Evolutionary conservation across 2,797 vertebrate genomes (phyloP), one percentile per base, ranked within the genome.

Genomic region (Takifugu ocellatus): DNA sequence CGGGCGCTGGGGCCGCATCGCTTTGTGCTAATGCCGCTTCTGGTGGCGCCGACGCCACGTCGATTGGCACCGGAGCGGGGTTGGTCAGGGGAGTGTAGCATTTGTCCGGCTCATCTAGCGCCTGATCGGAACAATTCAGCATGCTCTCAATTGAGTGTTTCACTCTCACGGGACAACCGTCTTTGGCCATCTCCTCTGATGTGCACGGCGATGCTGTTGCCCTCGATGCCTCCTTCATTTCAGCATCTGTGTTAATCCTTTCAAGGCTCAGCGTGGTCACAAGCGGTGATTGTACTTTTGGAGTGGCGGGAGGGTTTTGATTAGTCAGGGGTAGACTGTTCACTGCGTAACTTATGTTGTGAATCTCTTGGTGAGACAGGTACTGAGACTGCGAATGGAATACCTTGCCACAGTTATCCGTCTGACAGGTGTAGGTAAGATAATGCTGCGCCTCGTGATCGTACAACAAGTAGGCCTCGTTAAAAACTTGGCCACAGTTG

Each of bases 381-480:
- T 98, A 91, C 54, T 98, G 93, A 9, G 84, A 90, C 75, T 98
- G 94, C 43, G 94, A 94, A 75, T 94, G 94, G 75, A 97, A 99
- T 54, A 97, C 91, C 83, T 95, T 98, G 24, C 94, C 94, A 70
- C 97, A 99, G 78, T 91, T 92, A 6, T 90, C 86, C 25, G 90
- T 90, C 86, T 90, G 95, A 89, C 97, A 99, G 49, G 95, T 96
- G 42, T 94, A 99, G 0, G 95, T 98, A 51, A 98, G 95, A 84
- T 99, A 99, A 91, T 99, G 97, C 78, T 99, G 97, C 81, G 97
- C 97, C 93, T 99, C 97, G 0, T 99, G 97, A 82, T 99, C 97
- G 63, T 99, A 99, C 8, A 99, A 91, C 77, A 98, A 90, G 78
- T 99, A 98, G 11, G 97, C 95, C 86, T 99, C 96, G 1, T 89